phyloP scores from a whole-genome alignment of 2,113 vertebrate genomes.

The Pituophis catenifer region DNA sequence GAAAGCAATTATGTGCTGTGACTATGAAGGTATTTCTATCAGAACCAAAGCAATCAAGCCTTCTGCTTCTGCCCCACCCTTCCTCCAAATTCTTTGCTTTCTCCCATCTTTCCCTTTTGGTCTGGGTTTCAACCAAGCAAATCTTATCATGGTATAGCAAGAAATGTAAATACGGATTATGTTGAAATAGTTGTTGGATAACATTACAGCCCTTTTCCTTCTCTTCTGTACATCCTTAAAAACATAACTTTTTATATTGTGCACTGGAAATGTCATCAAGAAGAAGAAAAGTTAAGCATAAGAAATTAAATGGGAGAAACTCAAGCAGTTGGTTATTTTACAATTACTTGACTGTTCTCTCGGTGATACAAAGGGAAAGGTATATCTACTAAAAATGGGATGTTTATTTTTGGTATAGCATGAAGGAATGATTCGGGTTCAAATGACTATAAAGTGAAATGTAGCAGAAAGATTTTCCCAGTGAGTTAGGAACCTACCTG shows the following conservation, averaged over 20 bases:
- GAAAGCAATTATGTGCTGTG: neutral
- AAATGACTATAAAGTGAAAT: neutral
- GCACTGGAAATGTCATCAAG: neutral
- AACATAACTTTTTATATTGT: neutral
- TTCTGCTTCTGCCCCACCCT: neutral
- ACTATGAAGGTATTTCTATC: neutral
- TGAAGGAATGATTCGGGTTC: neutral
- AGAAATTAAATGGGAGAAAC: neutral
- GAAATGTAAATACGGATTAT: neutral
- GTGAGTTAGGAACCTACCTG: conserved; percentile 69
- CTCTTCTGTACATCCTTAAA: neutral
- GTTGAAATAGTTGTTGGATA: neutral
- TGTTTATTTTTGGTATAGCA: neutral
- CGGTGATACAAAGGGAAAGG: neutral
- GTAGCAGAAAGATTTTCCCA: neutral
- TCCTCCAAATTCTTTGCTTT: neutral
- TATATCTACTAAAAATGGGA: neutral
- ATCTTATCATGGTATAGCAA: neutral
- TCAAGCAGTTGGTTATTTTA: neutral
- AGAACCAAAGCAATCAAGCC: neutral
- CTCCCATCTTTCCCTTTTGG: neutral
- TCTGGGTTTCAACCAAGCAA: neutral
- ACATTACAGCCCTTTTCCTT: neutral
- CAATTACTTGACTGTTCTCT: neutral
- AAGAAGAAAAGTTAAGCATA: neutral